Evolutionary conservation across 2,113 vertebrate species (phyloP).

Genomic region (Enhydra lutris): DNA sequence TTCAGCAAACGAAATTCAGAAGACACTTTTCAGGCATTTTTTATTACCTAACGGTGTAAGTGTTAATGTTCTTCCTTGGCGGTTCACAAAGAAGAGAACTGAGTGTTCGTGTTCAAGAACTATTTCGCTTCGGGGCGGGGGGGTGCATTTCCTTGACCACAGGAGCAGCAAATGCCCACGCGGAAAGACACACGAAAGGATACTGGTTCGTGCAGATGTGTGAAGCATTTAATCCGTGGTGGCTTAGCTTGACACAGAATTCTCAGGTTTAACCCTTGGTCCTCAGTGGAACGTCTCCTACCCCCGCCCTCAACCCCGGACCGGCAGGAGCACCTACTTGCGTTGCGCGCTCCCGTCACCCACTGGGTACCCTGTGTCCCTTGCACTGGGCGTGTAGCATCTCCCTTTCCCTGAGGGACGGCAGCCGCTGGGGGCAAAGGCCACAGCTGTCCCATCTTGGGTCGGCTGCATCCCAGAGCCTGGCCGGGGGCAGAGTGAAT

Average conservation of each 20-base stretch:
- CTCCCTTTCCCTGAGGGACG: background rate
- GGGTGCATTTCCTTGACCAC: background rate
- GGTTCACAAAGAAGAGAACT: background rate
- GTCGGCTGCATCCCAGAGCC: background rate
- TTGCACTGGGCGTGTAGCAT: accelerated
- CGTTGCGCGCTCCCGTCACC: accelerated
- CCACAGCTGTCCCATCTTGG: background rate
- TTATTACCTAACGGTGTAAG: too few species aligned
- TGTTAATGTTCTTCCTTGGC: background rate
- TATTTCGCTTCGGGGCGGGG: too few species aligned
- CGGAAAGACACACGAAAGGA: background rate
- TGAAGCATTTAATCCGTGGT: background rate
- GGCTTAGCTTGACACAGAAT: background rate
- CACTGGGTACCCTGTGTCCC: accelerated
- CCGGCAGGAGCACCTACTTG: accelerated
- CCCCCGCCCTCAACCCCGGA: too few species aligned
- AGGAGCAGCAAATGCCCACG: accelerated
- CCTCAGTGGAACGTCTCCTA: background rate
- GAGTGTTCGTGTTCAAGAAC: accelerated
- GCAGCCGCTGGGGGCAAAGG: background rate
- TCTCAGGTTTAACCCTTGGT: background rate
- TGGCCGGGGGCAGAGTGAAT: background rate
- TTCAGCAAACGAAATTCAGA: background rate
- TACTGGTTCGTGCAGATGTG: accelerated
- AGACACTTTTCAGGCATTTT: background rate